Percentiles rank a stretch among this genome's conserved stretches.
These are phyloP conservation scores for Tachystola acroxantha DNA, from an alignment of 2,888 invertebrate genomes.

Conservation along the genomic window DNA sequence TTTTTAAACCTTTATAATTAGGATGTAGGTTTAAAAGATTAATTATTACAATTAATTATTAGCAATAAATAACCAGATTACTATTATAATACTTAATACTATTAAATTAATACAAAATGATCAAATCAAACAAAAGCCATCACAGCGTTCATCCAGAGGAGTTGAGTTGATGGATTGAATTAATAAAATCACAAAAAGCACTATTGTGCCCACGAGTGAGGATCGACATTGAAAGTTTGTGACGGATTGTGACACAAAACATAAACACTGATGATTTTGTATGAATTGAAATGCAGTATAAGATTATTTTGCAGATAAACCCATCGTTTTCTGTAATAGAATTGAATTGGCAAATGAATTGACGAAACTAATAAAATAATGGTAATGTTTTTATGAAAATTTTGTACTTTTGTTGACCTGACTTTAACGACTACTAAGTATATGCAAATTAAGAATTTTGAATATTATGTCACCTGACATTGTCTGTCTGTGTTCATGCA, in stretches of 20 bases:
- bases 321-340: no score
- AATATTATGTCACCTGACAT: no score
- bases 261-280: conserved; percentile 7
- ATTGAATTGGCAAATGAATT: no score
- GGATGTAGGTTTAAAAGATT: no score
- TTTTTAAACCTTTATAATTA: no score
- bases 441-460: no score
- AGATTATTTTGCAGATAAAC: neutral
- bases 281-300: conserved; percentile 20
- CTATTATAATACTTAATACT: neutral
- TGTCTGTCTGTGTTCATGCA: no score
- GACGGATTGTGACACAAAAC: conserved; percentile 8
- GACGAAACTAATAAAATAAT: no score
- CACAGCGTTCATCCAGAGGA: neutral
- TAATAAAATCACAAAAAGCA: conserved; percentile 9
- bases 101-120: conserved; percentile 1
- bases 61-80: neutral
- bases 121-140: conserved; percentile 1
- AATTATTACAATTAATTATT: neutral
- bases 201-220: neutral
- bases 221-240: conserved; percentile 4
- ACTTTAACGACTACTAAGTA: no score
- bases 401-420: no score
- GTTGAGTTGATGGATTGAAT: conserved; percentile 7
- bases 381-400: no score